Evolutionary conservation across 2,113 vertebrate species (phyloP), one percentile per base, ranked within the genome.

Genomic region (Platysteira castanea): DNA sequence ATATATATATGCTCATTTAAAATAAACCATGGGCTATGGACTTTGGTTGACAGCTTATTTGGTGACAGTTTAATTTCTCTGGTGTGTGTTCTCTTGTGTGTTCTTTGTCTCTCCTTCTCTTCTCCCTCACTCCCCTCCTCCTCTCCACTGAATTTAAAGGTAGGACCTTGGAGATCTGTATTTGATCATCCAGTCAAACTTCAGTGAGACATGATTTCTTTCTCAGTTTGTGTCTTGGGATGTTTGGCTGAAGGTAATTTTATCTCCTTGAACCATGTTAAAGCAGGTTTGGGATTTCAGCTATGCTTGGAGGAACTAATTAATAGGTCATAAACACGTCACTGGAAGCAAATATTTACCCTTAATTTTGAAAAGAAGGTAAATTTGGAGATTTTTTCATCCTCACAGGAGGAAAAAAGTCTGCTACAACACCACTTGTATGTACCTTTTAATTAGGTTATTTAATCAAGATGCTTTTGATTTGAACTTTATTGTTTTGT

Each of bases 401-500:
- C 19, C 39, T 87, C 68, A 68, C 6, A 50, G 50, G 80, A 85
- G 7, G 27, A 37, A 49, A 84, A 87, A 84, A 37, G 21, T 63
- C 46, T 85, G 47, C 67, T 76, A 27, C 56, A 83, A 19, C 18
- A 90, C 28, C n/a, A 65, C 27, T 76, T 89, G 52, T 59, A 35
- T 64, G 24, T 87, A 76, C 42, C 16, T 90, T 93, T 94, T 91
- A 95, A 95, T 96, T 93, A 92, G 84, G 60, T 89, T 95, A 63
- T 73, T 95, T 94, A 95, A 89, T 95, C 61, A 94, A 73, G 41
- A 75, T 56, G 81, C 46, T 93, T 95, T 95, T 97, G 94, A 97
- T 97, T 65, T 96, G 80, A 92, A 52, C 15, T 42, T 90, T 60
- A 74, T 94, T 95, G 70, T 96, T 95, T 56, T 71, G 11, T 57